These are phyloP conservation scores for Hylomyscus alleni DNA, from an alignment of 2,797 vertebrate genomes.

Conservation along the genomic window DNA sequence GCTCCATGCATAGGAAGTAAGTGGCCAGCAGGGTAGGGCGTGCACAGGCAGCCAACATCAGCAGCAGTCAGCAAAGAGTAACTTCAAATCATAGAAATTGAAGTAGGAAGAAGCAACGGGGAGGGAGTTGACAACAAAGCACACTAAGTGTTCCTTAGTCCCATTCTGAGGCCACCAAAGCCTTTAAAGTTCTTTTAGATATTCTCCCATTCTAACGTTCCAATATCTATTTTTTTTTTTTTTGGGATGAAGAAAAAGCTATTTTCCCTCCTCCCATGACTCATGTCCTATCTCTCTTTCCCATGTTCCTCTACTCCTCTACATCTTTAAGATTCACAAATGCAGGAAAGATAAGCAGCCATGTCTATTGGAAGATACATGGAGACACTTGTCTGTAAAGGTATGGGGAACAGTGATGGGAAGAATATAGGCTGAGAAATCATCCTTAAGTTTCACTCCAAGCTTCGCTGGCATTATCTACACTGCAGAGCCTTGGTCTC, in stretches of 20 bases:
- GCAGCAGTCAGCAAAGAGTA: not conserved
- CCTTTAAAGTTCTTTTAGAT: too few relatives aligned
- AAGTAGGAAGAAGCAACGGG: not conserved
- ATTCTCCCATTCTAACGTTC: not conserved
- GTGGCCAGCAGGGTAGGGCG: too few relatives aligned
- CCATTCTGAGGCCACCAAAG: not conserved
- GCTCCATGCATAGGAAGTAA: not conserved
- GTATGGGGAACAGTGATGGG: not conserved
- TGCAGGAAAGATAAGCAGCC: not conserved
- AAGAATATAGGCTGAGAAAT: not conserved
- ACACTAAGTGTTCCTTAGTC: not conserved
- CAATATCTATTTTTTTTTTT: not conserved
- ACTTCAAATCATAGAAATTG: not conserved
- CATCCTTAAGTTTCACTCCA: not conserved
- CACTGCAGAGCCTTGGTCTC: not conserved
- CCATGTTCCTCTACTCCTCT: not conserved
- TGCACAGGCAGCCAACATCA: not conserved
- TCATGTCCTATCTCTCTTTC: not conserved
- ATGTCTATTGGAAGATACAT: not conserved
- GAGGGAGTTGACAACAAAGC: not conserved
- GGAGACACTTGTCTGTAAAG: not conserved
- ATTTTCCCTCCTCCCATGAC: not conserved
- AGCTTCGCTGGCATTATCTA: not conserved
- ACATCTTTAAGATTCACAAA: not conserved
- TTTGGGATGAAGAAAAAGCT: not conserved